A percentile compares a stretch with the other conserved stretches of the same genome.
phyloP scores from a whole-genome alignment of 2,797 vertebrate genomes.

The Xenops minutus region DNA sequence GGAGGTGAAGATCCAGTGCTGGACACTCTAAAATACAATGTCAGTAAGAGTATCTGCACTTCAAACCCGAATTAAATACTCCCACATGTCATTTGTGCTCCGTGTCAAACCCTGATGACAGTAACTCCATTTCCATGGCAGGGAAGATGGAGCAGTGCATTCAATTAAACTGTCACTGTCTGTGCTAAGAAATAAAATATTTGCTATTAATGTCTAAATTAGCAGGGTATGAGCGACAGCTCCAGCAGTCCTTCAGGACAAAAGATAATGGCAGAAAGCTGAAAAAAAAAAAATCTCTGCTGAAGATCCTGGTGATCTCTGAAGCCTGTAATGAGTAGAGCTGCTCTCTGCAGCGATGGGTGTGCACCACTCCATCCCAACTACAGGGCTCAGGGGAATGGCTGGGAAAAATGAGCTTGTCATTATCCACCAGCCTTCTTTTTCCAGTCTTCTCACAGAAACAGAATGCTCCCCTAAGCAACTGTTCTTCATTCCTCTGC shows the following conservation, averaged over 20 bases:
- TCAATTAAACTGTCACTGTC: slow-evolving; percentile 38
- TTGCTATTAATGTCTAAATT: slow-evolving; percentile 20
- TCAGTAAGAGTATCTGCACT: neutral
- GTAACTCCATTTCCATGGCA: neutral
- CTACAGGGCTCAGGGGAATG: neutral
- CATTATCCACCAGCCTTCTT: neutral
- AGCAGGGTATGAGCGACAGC: neutral
- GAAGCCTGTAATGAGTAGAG: neutral
- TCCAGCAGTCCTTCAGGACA: neutral
- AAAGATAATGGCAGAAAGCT: slow-evolving; percentile 20
- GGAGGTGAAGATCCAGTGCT: neutral
- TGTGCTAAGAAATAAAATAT: slow-evolving; percentile 20
- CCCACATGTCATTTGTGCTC: neutral
- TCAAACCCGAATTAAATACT: slow-evolving; percentile 1
- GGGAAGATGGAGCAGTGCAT: neutral
- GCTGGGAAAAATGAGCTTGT: neutral
- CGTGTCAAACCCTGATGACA: slow-evolving; percentile 22
- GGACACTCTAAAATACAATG: neutral
- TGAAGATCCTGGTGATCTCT: slow-evolving; percentile 28
- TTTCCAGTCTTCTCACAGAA: neutral
- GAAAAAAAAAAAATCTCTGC: neutral
- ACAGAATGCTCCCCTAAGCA: neutral
- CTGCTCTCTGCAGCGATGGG: neutral
- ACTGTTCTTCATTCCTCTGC: neutral
- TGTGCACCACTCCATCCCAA: neutral